Evolutionary conservation across 2,113 vertebrate genomes (phyloP).

Genomic region (Chinchilla lanigera): DNA sequence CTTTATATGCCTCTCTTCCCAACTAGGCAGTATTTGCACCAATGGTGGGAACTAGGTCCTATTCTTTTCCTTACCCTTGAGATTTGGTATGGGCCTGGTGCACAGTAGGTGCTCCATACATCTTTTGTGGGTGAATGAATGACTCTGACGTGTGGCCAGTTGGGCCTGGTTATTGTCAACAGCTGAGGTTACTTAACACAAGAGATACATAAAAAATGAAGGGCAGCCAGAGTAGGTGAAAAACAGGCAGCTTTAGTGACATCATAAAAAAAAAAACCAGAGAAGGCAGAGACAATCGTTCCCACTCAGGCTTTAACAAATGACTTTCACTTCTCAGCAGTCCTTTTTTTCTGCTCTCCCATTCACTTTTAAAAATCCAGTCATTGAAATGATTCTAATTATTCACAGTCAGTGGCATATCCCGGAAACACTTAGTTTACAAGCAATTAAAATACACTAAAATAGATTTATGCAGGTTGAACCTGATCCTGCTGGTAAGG

Average conservation of each 20-base stretch:
- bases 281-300: conserved; percentile 59
- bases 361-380: conserved; percentile 68
- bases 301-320: conserved; percentile 68
- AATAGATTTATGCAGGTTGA: conserved; percentile 77
- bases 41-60: conserved; percentile 1
- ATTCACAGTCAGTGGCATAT: conserved; percentile 76
- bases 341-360: conserved; percentile 64
- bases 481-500: conserved; percentile 66
- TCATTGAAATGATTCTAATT: conserved; percentile 77
- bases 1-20: conserved; percentile 7
- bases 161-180: conserved; percentile 14
- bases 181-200: conserved; percentile 65
- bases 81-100: background rate
- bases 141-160: conserved; percentile 39
- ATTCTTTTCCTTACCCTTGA: conserved; percentile 22
- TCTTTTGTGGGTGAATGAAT: conserved; percentile 52
- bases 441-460: conserved; percentile 81
- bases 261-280: conserved; percentile 62
- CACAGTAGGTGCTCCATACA: background rate
- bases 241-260: conserved; percentile 64
- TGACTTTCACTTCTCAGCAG: conserved; percentile 64
- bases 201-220: conserved; percentile 66
- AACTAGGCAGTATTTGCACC: background rate
- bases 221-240: conserved; percentile 47
- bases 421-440: conserved; percentile 80